Percentiles rank a stretch among this genome's conserved stretches.
These are phyloP conservation scores for Macquaria ambigua DNA, from an alignment of 2,113 vertebrate genomes.

Conservation along the genomic window DNA sequence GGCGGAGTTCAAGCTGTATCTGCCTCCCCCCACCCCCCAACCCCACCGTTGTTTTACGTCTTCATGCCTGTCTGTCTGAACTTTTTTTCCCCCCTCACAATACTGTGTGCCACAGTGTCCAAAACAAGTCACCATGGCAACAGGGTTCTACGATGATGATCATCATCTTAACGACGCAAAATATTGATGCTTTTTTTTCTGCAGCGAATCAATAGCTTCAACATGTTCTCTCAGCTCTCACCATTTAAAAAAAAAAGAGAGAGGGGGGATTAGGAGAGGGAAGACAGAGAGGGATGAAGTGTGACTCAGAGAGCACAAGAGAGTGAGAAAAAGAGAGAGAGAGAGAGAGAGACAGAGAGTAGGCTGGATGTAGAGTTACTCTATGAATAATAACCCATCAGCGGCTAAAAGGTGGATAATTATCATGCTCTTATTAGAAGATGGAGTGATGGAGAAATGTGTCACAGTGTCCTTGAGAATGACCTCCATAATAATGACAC, in stretches of 20 bases:
- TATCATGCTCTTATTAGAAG: slow-evolving; percentile 71
- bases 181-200: slow-evolving; percentile 46
- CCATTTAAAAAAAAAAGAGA: slow-evolving; percentile 50
- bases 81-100: slow-evolving; percentile 22
- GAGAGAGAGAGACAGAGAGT: slow-evolving; percentile 40
- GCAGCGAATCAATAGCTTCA: slow-evolving; percentile 61
- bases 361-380: slow-evolving; percentile 55
- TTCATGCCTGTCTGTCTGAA: slow-evolving; percentile 21
- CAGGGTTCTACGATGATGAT: slow-evolving; percentile 51
- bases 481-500: slow-evolving; percentile 62
- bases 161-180: slow-evolving; percentile 41
- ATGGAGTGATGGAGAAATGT: slow-evolving; percentile 69
- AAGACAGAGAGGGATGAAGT: slow-evolving; percentile 51
- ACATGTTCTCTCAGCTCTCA: slow-evolving; percentile 48
- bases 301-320: slow-evolving; percentile 54
- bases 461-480: slow-evolving; percentile 74
- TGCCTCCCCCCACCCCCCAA: no score
- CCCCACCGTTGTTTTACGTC: background rate
- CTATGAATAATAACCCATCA: slow-evolving; percentile 73
- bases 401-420: slow-evolving; percentile 70
- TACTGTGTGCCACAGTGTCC: slow-evolving; percentile 24
- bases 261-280: background rate
- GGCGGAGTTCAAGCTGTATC: background rate
- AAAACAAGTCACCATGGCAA: slow-evolving; percentile 67
- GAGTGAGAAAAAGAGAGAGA: slow-evolving; percentile 27